phyloP scores from a whole-genome alignment of 2,113 vertebrate species.

The Strigops habroptila region DNA sequence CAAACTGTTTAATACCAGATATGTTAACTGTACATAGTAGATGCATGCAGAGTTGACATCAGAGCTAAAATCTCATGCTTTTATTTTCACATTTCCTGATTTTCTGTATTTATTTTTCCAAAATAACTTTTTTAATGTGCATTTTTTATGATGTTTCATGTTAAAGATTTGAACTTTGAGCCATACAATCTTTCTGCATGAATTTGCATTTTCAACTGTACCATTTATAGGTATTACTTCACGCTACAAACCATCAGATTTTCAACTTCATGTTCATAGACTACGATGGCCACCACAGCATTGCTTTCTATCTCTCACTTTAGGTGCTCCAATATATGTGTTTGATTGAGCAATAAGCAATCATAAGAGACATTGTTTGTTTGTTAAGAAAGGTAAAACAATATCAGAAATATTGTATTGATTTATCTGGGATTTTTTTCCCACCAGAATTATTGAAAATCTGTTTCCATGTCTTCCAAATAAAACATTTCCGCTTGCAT shows the following conservation, averaged over 20 bases:
- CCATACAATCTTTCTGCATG: not conserved
- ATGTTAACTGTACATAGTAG: fast-evolving
- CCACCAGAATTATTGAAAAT: not conserved
- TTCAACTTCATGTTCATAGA: not conserved
- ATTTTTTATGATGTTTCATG: not conserved
- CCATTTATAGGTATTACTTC: not conserved
- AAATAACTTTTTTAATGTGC: not conserved
- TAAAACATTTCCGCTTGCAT: not conserved
- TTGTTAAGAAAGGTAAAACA: not conserved
- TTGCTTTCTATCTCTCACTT: not conserved
- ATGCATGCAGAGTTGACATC: not conserved
- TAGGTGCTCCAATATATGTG: not conserved
- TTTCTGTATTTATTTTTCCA: not conserved
- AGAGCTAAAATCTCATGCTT: not conserved
- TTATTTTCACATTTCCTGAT: not conserved
- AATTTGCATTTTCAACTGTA: not conserved
- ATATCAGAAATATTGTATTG: not conserved
- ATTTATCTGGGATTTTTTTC: not conserved
- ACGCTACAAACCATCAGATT: not conserved
- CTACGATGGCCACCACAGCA: fast-evolving
- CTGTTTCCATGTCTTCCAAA: not conserved
- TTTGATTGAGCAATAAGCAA: not conserved
- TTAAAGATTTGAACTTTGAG: not conserved
- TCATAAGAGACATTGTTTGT: not conserved
- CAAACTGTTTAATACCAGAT: not conserved